phyloP scores from a whole-genome alignment of 1,140 invertebrate species.

The Littorina saxatilis region DNA sequence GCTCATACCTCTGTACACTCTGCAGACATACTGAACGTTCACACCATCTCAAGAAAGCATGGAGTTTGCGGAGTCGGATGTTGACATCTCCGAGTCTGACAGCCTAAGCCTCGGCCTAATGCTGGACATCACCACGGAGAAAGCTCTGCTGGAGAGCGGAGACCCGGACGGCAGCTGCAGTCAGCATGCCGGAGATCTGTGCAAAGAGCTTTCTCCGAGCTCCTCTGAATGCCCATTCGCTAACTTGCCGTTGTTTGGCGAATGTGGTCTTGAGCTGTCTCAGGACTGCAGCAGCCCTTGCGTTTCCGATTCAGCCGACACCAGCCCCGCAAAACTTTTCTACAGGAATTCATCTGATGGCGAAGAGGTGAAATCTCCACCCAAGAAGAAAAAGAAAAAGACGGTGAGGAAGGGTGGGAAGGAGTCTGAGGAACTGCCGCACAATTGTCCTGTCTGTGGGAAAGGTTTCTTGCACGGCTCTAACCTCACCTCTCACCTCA shows the following conservation, averaged over 20 bases:
- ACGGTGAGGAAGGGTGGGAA: not conserved
- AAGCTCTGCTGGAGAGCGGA: not conserved
- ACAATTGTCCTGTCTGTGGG: conserved; percentile 17
- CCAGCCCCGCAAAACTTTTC: not conserved
- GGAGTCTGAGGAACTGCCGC: not conserved
- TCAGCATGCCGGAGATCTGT: conserved; percentile 24
- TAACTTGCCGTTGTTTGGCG: conserved; percentile 30
- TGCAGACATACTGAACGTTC: too few species aligned
- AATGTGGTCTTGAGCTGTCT: conserved; percentile 25
- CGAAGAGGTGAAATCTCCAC: conserved; percentile 1
- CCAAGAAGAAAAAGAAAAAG: conserved; percentile 17
- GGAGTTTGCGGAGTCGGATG: conserved; percentile 5
- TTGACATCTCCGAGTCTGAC: conserved; percentile 1
- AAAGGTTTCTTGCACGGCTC: conserved; percentile 24
- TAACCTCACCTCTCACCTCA: conserved; percentile 26
- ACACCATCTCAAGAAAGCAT: too few species aligned
- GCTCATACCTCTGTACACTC: too few species aligned
- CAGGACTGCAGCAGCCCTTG: conserved; percentile 22
- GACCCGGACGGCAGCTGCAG: conserved; percentile 14
- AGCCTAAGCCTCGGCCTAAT: conserved; percentile 15
- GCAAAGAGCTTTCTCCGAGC: conserved; percentile 26
- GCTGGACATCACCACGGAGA: conserved; percentile 22
- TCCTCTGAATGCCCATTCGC: conserved; percentile 29
- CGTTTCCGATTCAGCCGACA: conserved; percentile 18
- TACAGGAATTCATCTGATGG: not conserved